A percentile compares a stretch with the other conserved stretches of the same genome.
These are phyloP conservation scores for Ochotona princeps DNA, from an alignment of 2,113 vertebrate genomes.

Conservation along the genomic window DNA sequence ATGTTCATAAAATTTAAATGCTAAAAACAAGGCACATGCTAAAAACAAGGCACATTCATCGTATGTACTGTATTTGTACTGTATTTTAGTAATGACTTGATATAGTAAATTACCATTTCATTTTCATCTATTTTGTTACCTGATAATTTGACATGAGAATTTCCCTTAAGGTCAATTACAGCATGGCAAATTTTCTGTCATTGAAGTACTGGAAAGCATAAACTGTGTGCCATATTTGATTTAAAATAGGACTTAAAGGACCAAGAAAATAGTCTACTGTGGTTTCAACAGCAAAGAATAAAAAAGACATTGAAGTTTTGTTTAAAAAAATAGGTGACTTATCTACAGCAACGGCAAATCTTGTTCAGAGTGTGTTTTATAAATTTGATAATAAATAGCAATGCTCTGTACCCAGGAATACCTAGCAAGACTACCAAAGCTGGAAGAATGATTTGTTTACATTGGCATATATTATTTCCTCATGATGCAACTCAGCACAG, in stretches of 20 bases:
- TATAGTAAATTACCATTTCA: background rate
- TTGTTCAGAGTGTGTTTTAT: background rate
- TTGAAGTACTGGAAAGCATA: slow-evolving; percentile 18
- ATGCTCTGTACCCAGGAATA: too few relatives aligned
- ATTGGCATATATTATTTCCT: background rate
- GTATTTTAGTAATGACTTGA: background rate
- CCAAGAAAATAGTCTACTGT: slow-evolving; percentile 13
- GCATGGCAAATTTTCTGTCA: background rate
- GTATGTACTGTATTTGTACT: background rate
- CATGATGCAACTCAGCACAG: background rate
- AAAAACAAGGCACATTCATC: background rate
- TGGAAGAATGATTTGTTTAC: background rate
- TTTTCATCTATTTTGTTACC: slow-evolving; percentile 33
- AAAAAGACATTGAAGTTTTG: background rate
- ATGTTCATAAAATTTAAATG: background rate
- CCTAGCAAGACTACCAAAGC: background rate
- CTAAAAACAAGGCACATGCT: background rate
- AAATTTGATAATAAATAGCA: background rate
- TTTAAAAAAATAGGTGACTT: background rate
- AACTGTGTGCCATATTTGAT: slow-evolving; percentile 35
- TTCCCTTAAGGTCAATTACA: slow-evolving; percentile 24
- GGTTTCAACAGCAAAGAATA: background rate
- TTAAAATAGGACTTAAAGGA: slow-evolving; percentile 3
- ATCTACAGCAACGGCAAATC: background rate
- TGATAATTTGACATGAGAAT: background rate